These are phyloP conservation scores for Catostylus mosaicus DNA, from an alignment of 30 jellyfish, hydroid and myxozoan genomes.

Conservation along the genomic window DNA sequence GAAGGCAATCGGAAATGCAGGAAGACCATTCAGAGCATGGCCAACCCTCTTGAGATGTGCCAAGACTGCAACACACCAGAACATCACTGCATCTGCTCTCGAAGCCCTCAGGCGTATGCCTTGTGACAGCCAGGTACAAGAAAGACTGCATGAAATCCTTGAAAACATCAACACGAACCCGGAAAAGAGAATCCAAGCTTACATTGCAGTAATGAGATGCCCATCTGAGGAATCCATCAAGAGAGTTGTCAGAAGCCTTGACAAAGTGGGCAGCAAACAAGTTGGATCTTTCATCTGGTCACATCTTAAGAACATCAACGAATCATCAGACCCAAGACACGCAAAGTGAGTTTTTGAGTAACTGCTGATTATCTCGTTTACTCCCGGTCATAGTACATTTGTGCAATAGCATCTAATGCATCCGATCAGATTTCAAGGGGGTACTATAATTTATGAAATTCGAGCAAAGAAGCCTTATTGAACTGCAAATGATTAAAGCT, in stretches of 20 bases:
- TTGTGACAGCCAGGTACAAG: conserved; percentile 70
- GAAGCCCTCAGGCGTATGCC: conserved; percentile 98
- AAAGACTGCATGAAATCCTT: conserved; percentile 50
- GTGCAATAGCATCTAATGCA: too few species aligned
- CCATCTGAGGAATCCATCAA: conserved; percentile 74
- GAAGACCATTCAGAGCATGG: conserved; percentile 91
- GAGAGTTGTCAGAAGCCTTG: conserved; percentile 64
- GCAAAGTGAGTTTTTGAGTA: conserved; percentile 67
- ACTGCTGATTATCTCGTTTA: too few species aligned
- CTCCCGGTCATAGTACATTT: too few species aligned
- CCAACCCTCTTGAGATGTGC: conserved; percentile 88
- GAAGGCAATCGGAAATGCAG: conserved; percentile 97
- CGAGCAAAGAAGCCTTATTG: too few species aligned
- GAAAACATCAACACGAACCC: conserved; percentile 75
- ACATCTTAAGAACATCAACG: conserved; percentile 87
- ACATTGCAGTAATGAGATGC: conserved; percentile 90
- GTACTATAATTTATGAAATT: too few species aligned
- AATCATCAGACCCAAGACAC: conserved; percentile 91
- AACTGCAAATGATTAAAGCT: too few species aligned
- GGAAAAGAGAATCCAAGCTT: conserved; percentile 88
- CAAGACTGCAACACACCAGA: conserved; percentile 83
- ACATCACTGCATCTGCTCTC: conserved; percentile 92
- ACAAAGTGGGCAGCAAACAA: conserved; percentile 85
- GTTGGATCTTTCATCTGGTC: conserved; percentile 92
- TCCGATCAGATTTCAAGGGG: too few species aligned